Base-by-base conservation (phyloP, 92 coral and sea anemone species). In the Muricea muricata region DNA sequence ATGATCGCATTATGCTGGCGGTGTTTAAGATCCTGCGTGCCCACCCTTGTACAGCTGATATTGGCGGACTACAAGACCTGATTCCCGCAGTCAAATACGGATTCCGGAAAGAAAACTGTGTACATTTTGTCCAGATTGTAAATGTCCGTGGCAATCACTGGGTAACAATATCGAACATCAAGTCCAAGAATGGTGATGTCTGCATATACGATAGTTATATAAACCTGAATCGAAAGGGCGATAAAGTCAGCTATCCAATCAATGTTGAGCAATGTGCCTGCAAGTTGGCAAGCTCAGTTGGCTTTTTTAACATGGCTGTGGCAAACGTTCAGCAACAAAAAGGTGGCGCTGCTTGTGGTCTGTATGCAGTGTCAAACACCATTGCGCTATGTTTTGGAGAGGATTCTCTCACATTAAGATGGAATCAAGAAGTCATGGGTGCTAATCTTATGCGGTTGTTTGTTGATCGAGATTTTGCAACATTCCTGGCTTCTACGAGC, bases 11-110 rank as follows among this genome's bases (percentile, higher is more conserved):
- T 12, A 45, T 45, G 9, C 1, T 78, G 31, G 90, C 88, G 0
- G 89, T 91, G 1, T 74, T 74, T 25, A 74, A 74, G 21, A 79
- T 87, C 73, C 33, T 20, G 18, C 67, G 89, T 9, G 20, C 84
- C 81, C 21, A 81, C 65, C 48, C 77, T 2, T 57, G 42, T 23
- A 82, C 65, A 3, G 74, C 68, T n/a, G 78, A 81, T 12, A 40
- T 84, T 6, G 83, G 34, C 41, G 91, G 91, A 1, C 55, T 91
- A n/a, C 75, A 78, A 60, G 93, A 91, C 60, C 81, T 88, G 1
- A 80, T 85, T 13, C 74, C 79, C 2, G 89, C 91, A 10, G n/a
- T 31, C 42, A 84, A 76, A 54, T 12, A 79, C 57, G 94, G 87
- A 11, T 87, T 91, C 45, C 4, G 14, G 1, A 45, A 45, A 5